Base-by-base conservation (phyloP, 2,113 vertebrate genomes). In the Plectropomus leopardus region DNA sequence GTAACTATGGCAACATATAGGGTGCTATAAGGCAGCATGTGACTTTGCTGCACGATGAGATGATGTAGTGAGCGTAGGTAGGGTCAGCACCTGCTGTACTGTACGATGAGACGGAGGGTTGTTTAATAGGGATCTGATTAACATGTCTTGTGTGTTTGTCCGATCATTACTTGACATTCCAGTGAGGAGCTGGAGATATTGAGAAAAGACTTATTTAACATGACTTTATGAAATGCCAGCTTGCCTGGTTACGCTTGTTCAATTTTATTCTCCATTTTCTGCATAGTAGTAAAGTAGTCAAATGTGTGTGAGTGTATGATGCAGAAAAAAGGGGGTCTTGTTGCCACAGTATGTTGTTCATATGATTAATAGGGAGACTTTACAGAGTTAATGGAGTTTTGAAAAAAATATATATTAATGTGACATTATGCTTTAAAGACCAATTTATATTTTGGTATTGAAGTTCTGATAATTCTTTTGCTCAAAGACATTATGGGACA, bases 1-100 rank as follows among this genome's bases (percentile, higher is more conserved):
- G 91, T 93, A 85, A 84, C 92, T 74, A 90, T 91, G 87, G 91
- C 67, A 93, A 92, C 91, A 81, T 78, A 82, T 78, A 79, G 42
- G 82, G 23, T 74, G 65, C 76, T 70, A 44, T 74, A 71, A 84
- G 60, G 55, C 59, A 69, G 44, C 68, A 58, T 50, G 54, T 86
- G 83, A 61, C 59, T 83, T 42, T 48, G 55, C 82, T 61, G 83
- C 84, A 77, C 23, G 14, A 65, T 77, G 63, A 76, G 82, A 80
- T 89, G 78, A 87, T 75, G 48, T 82, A 80, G 81, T 76, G 44
- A 68, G 89, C 54, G 87, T 88, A 80, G 88, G 91, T 28, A 65
- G 85, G 74, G 82, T 88, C 78, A 76, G 36, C 73, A 15, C 58
- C 72, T 74, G 21, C 48, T 74, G 53, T 63, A 32, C 63, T 63